A percentile compares a stretch with the other conserved stretches of the same genome.
These are phyloP conservation scores for Grammomys dolichurus DNA, from an alignment of 2,113 vertebrate species.

Conservation along the genomic window DNA sequence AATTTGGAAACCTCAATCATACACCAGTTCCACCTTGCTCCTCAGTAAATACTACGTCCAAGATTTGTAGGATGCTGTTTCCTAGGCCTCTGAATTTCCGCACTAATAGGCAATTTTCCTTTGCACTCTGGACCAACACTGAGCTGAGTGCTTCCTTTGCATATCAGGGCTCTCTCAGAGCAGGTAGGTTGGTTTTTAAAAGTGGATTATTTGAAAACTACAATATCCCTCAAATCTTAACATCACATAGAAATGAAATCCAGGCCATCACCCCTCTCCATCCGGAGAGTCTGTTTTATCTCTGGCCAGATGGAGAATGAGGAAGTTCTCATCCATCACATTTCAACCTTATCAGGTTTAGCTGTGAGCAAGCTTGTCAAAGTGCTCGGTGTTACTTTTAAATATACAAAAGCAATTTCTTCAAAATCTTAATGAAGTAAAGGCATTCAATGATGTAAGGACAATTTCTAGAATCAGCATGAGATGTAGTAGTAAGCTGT, in stretches of 20 bases:
- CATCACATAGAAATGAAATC: constrained; percentile 62
- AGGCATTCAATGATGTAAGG: not conserved
- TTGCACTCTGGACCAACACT: not conserved
- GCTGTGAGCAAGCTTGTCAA: constrained; percentile 69
- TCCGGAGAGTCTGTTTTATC: constrained; percentile 42
- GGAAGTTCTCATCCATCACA: constrained; percentile 72
- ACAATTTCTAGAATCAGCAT: not conserved
- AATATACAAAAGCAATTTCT: constrained; percentile 70
- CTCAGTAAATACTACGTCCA: not conserved
- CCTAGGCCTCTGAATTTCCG: not conserved
- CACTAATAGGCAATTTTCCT: not conserved
- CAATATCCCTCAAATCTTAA: constrained; percentile 61
- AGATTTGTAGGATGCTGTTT: not conserved
- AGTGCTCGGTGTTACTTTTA: constrained; percentile 64
- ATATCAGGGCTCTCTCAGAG: constrained; percentile 57
- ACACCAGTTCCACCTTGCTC: not conserved
- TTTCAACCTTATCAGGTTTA: constrained; percentile 59
- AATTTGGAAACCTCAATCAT: not conserved
- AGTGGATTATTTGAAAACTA: constrained; percentile 48
- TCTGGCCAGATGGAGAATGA: constrained; percentile 47
- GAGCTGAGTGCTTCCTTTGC: not conserved
- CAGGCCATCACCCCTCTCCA: constrained; percentile 2
- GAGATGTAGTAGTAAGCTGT: not conserved
- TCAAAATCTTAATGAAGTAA: constrained; percentile 62
- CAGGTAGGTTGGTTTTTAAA: constrained; percentile 49